Evolutionary conservation across 2,888 invertebrate species (phyloP).

Genomic region (Serrognathus titanus): DNA sequence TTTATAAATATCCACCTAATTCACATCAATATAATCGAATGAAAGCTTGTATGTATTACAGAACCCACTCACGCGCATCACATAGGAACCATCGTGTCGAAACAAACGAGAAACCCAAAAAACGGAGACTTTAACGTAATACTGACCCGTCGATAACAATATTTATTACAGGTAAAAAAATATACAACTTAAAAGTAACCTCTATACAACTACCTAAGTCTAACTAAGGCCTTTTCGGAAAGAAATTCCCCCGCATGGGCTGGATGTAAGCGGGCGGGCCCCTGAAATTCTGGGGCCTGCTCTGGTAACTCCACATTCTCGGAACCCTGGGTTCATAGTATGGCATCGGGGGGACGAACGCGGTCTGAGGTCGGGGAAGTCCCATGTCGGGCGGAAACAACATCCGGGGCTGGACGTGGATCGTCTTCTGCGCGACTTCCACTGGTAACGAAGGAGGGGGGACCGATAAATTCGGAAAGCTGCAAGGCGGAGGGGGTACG

Average conservation of each 20-base stretch:
- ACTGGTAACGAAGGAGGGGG: conserved; percentile 13
- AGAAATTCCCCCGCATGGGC: conserved; percentile 8
- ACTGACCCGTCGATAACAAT: conserved; percentile 14
- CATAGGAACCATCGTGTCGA: too few relatives aligned
- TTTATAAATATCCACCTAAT: not conserved
- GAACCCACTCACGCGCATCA: too few relatives aligned
- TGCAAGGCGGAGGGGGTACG: conserved; percentile 12
- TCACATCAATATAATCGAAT: not conserved
- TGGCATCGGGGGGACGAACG: conserved; percentile 21
- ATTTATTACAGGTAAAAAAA: conserved; percentile 11
- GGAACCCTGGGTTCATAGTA: conserved; percentile 19
- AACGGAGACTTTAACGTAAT: conserved; percentile 10
- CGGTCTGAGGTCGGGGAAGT: conserved; percentile 16
- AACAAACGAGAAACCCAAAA: not conserved
- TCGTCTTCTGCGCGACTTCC: conserved; percentile 6
- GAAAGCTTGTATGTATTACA: not conserved
- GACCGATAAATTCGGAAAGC: conserved; percentile 4
- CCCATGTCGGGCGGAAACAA: conserved; percentile 24
- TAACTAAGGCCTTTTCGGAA: conserved; percentile 18
- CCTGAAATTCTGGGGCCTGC: conserved; percentile 10
- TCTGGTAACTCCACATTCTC: conserved; percentile 17
- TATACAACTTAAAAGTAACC: conserved; percentile 13
- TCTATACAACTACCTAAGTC: not conserved
- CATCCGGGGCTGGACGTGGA: conserved; percentile 13
- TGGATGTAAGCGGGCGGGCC: conserved; percentile 2